phyloP scores from a whole-genome alignment of 2,888 invertebrate genomes.

The Eumerus sabulonum region DNA sequence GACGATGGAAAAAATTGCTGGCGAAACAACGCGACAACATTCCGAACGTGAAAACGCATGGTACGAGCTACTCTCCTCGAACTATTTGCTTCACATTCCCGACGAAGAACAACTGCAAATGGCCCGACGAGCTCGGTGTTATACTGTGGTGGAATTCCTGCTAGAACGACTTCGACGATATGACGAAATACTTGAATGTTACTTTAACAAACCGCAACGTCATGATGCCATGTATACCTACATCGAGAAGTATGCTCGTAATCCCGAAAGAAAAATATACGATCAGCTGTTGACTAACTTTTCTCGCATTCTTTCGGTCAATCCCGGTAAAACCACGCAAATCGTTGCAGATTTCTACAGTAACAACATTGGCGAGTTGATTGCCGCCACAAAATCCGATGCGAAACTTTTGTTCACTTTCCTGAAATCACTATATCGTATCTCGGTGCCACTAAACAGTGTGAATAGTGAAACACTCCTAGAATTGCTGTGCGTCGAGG shows the following conservation, averaged over 20 bases:
- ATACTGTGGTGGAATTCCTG: constrained; percentile 85
- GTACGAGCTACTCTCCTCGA: constrained; percentile 84
- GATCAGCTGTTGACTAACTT: constrained; percentile 79
- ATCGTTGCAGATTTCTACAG: constrained; percentile 82
- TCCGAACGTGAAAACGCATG: constrained; percentile 87
- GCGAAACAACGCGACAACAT: constrained; percentile 79
- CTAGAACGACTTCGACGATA: constrained; percentile 83
- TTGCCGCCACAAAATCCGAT: constrained; percentile 74
- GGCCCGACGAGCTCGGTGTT: constrained; percentile 85
- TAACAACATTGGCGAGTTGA: constrained; percentile 78
- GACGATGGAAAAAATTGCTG: constrained; percentile 77
- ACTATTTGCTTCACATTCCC: constrained; percentile 82
- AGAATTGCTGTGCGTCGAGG: constrained; percentile 82
- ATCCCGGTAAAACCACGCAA: constrained; percentile 83
- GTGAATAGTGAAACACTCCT: constrained; percentile 82
- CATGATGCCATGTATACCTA: constrained; percentile 83
- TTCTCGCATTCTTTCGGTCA: constrained; percentile 81
- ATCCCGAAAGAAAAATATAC: constrained; percentile 78
- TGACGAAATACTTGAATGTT: constrained; percentile 84
- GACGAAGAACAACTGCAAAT: constrained; percentile 81
- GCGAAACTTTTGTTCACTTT: constrained; percentile 80
- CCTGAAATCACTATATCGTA: constrained; percentile 82
- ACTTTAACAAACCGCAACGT: constrained; percentile 83
- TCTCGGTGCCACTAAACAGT: constrained; percentile 75
- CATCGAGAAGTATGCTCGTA: constrained; percentile 79